Evolutionary conservation across 2,113 vertebrate genomes (phyloP).

Genomic region (Clarias macrocephalus): DNA sequence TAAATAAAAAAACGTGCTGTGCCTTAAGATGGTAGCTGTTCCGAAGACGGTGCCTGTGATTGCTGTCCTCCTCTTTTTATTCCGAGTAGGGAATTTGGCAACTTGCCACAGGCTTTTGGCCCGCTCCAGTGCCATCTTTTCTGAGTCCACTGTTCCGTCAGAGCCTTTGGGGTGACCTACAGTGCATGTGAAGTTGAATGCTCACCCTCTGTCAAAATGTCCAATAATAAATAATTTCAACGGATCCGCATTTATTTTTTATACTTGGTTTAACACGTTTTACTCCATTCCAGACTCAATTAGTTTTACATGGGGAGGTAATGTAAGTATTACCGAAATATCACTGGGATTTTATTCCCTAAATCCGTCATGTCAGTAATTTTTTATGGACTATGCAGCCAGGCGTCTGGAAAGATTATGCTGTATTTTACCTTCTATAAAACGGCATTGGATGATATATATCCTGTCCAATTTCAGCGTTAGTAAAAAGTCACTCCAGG

Average conservation of each 20-base stretch:
- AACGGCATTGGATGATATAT: constrained; percentile 16
- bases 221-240: constrained; percentile 30
- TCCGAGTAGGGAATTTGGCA: constrained; percentile 18
- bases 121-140: background rate
- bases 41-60: constrained; percentile 12
- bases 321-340: constrained; percentile 4
- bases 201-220: background rate
- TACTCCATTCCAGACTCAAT: background rate
- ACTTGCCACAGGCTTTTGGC: background rate
- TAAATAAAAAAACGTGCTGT: constrained; percentile 35
- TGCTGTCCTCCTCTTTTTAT: constrained; percentile 9
- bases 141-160: background rate
- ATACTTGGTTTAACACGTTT: constrained; percentile 6
- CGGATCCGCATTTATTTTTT: background rate
- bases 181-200: background rate
- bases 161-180: background rate
- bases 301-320: background rate
- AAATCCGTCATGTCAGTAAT: constrained; percentile 8
- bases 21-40: constrained; percentile 15
- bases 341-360: background rate
- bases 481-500: constrained; percentile 13
- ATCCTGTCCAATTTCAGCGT: background rate
- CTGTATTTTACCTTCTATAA: constrained; percentile 10
- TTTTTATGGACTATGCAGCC: background rate
- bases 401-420: constrained; percentile 13